A percentile compares a stretch with the other conserved stretches of the same genome.
Evolutionary conservation across 1,140 invertebrate genomes (phyloP).

Genomic region (fruit fly (Drosophila melanogaster)): DNA sequence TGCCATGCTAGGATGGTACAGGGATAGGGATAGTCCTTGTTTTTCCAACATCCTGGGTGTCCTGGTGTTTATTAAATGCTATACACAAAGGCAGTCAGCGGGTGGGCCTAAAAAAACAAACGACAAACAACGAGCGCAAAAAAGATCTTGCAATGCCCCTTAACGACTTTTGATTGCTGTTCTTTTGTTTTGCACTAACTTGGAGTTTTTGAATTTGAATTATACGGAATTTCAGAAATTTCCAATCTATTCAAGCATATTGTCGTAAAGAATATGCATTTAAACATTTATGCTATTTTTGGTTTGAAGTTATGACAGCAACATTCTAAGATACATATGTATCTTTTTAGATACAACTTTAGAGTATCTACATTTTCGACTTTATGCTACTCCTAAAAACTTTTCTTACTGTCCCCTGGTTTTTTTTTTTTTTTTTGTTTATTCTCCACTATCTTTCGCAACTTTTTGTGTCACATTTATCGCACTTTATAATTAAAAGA

Average conservation of each 20-base stretch:
- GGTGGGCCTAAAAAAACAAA: slow-evolving; percentile 50
- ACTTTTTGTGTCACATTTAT: slow-evolving; percentile 74
- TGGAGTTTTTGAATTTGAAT: neutral
- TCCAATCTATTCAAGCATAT: no score
- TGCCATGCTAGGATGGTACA: neutral
- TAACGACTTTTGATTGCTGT: slow-evolving; percentile 64
- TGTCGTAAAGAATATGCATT: no score
- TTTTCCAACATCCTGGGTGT: slow-evolving; percentile 41
- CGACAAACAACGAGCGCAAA: slow-evolving; percentile 31
- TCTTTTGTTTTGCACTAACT: slow-evolving; percentile 38
- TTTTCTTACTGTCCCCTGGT: slow-evolving; percentile 6
- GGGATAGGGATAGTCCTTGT: neutral
- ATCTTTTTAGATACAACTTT: no score
- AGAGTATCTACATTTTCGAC: slow-evolving; percentile 25
- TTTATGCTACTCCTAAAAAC: neutral
- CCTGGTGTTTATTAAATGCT: slow-evolving; percentile 71
- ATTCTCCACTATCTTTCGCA: slow-evolving; percentile 34
- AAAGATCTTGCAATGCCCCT: slow-evolving; percentile 29
- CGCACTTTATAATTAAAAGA: slow-evolving; percentile 81
- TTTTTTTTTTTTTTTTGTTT: slow-evolving; percentile 8
- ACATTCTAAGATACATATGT: no score
- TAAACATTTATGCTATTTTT: no score
- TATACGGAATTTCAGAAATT: neutral
- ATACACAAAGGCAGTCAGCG: slow-evolving; percentile 46
- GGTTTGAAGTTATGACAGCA: no score